phyloP scores from a whole-genome alignment of 2,113 vertebrate genomes.

The Rhodinocichla rosea region DNA sequence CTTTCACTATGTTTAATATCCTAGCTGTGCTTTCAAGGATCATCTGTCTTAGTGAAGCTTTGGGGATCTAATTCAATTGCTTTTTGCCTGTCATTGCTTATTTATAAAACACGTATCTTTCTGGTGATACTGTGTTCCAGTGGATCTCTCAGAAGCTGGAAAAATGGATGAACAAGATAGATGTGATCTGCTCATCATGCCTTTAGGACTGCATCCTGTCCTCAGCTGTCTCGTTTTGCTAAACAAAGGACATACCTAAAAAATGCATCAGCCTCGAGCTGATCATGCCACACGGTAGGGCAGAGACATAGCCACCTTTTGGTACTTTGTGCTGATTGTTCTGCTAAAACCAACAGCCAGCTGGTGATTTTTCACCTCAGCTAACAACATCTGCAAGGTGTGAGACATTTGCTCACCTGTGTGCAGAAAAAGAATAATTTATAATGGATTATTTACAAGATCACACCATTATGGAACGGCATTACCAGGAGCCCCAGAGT shows the following conservation, averaged over 20 bases:
- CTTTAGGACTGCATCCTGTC: not conserved
- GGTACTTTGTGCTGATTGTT: not conserved
- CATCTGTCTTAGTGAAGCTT: slow-evolving; percentile 46
- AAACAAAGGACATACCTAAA: not conserved
- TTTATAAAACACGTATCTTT: not conserved
- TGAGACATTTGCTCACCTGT: not conserved
- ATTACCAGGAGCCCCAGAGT: not conserved
- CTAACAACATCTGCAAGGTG: not conserved
- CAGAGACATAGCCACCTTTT: not conserved
- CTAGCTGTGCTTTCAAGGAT: not conserved
- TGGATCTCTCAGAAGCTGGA: slow-evolving; percentile 8
- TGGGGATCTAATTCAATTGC: slow-evolving; percentile 45
- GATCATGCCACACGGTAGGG: not conserved
- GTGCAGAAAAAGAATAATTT: not conserved
- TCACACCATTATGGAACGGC: not conserved
- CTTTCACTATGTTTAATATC: slow-evolving; percentile 49
- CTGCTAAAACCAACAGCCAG: not conserved
- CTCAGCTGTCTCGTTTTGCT: not conserved
- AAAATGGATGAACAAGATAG: not conserved
- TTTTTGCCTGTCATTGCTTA: slow-evolving; percentile 13
- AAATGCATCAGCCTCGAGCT: not conserved
- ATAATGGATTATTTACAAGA: not conserved
- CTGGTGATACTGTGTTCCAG: slow-evolving; percentile 2
- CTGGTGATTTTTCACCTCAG: not conserved
- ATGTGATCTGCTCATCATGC: not conserved